Percentiles rank a stretch among this genome's conserved stretches.
Conservation (phyloP, 2,113 vertebrate species). For the Sorex araneus region DNA sequence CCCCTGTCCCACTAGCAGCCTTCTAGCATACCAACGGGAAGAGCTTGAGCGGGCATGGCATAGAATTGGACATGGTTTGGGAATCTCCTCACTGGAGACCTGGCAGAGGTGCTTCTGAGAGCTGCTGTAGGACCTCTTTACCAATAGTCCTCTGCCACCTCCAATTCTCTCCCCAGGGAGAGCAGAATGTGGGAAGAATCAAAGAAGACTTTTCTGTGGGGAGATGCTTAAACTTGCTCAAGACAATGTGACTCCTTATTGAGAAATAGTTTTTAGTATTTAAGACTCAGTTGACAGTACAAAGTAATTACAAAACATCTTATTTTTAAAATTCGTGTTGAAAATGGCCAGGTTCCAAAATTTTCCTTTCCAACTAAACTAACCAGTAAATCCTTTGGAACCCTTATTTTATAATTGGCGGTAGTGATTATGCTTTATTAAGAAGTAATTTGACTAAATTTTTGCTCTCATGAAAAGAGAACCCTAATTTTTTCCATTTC, state of each 20-base stretch:
- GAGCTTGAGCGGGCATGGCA: neutral
- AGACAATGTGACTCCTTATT: neutral
- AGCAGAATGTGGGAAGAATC: neutral
- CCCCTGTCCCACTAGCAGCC: neutral
- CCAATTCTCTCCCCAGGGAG: neutral
- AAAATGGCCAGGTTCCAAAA: conserved; percentile 53
- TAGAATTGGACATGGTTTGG: too few relatives aligned
- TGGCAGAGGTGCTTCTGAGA: neutral
- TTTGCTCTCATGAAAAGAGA: conserved; percentile 68
- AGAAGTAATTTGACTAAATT: conserved; percentile 66
- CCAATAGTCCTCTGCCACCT: neutral
- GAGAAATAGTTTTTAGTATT: conserved; percentile 33
- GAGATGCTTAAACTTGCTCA: neutral
- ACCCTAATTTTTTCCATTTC: conserved; percentile 55
- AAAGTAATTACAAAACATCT: conserved; percentile 59
- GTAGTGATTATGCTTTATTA: conserved; percentile 56
- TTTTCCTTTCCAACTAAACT: conserved; percentile 59
- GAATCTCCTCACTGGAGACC: neutral
- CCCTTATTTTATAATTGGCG: conserved; percentile 73
- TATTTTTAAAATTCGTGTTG: conserved; percentile 66
- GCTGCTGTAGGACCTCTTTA: neutral
- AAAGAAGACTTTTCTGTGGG: neutral
- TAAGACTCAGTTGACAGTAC: conserved; percentile 9
- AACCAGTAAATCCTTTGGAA: conserved; percentile 6
- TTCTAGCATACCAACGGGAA: neutral